Base-by-base conservation (phyloP, 2,113 vertebrate genomes). In the Microtus pennsylvanicus region DNA sequence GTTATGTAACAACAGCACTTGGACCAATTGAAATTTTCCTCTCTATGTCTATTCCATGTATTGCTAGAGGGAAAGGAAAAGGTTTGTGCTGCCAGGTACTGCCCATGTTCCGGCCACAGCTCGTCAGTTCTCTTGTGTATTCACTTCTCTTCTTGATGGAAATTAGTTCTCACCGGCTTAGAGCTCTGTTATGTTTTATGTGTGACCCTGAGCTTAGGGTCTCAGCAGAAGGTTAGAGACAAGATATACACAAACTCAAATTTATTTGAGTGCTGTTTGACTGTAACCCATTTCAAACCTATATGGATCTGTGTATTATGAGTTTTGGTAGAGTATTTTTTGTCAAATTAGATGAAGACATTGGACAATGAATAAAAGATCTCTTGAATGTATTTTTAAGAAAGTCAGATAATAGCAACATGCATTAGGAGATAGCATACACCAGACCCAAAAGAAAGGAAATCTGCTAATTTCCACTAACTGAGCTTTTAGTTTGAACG, bases 1-100 rank as follows among this genome's bases (percentile, higher is more conserved):
- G 72, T 92, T 96, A 92, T 83, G 50, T 82, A 96, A 94, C 75
- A 92, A 67, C 92, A 88, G 80, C 87, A 58, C 83, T 47, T 86
- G 65, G 61, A 78, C 38, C 81, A 63, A 61, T 7, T 93, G 67
- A 11, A 65, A 90, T 90, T 94, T 74, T 33, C 63, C 67, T 87
- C 90, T 86, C 91, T 81, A 83, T 58, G 4, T 92, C 93, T 90
- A 10, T 78, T 87, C 47, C 47, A 16, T 30, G n/a, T 72, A 72
- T 94, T 87, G 4, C 24, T 61, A 9, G 28, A 55, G 55, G 67
- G 80, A 26, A 89, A 65, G 22, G 69, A 69, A 81, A 74, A 45
- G 24, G 75, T 42, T 9, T 24, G 28, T 26, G 55, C 24, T 45
- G 61, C 90, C 58, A 42, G 16, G 9, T 89, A 78, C 82, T 63